Percentiles rank a stretch among this genome's conserved stretches.
These are phyloP conservation scores for Camponotus pennsylvanicus DNA, from an alignment of 1,140 invertebrate species.

Conservation along the genomic window DNA sequence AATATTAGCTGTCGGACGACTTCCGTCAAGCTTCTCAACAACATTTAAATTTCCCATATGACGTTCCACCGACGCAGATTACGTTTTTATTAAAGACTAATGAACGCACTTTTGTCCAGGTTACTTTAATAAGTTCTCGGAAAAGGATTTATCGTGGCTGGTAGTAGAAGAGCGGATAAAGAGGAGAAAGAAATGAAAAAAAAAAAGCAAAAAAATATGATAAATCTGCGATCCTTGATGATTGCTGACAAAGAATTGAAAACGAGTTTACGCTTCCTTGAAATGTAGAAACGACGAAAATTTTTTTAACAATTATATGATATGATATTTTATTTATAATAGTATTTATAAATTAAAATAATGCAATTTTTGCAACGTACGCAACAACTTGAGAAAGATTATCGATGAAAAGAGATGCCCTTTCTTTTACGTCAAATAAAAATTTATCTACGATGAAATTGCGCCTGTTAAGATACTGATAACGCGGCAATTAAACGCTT, in stretches of 20 bases:
- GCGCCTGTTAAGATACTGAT: conserved; percentile 44
- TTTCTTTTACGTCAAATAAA: neutral
- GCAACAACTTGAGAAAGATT: neutral
- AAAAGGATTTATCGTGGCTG: conserved; percentile 31
- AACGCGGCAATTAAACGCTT: conserved; percentile 48
- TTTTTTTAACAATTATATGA: neutral
- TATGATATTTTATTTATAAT: neutral
- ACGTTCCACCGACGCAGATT: conserved; percentile 50
- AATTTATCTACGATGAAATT: neutral
- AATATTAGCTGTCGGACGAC: conserved; percentile 19
- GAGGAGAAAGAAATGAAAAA: neutral
- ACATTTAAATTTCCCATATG: conserved; percentile 51
- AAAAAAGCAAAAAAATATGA: conserved; percentile 21
- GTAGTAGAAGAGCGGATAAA: conserved; percentile 23
- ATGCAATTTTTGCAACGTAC: neutral
- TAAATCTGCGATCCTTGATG: conserved; percentile 30
- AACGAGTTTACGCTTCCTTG: neutral
- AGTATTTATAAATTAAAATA: neutral
- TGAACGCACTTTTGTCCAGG: conserved; percentile 45
- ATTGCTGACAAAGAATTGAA: neutral
- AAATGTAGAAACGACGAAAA: neutral
- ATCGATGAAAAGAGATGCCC: neutral
- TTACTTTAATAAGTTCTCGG: conserved; percentile 54
- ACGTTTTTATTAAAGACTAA: conserved; percentile 57
- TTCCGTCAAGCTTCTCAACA: conserved; percentile 34